A percentile compares a stretch with the other conserved stretches of the same genome.
Evolutionary conservation across 2,888 invertebrate genomes (phyloP).

Genomic region (Cataglyphis altisquamis): DNA sequence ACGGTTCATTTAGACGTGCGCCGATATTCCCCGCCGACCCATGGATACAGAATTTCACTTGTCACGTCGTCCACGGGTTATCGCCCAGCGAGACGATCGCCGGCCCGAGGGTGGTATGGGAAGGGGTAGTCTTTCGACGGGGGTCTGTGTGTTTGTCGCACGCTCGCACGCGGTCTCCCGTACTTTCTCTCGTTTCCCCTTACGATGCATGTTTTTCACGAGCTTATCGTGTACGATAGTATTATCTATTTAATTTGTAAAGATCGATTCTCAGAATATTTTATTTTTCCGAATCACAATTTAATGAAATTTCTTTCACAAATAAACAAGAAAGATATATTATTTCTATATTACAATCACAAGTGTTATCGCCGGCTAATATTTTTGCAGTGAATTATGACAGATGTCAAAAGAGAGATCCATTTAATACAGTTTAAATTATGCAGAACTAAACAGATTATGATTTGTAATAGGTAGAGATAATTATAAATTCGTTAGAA

Average conservation of each 20-base stretch:
- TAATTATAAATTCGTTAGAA: neutral
- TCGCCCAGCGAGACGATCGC: conserved; percentile 67
- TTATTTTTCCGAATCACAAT: neutral
- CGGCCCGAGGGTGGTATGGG: conserved; percentile 61
- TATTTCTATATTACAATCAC: neutral
- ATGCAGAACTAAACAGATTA: neutral
- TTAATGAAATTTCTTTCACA: neutral
- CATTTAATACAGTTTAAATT: neutral
- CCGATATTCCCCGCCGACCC: conserved; percentile 76
- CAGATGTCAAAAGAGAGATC: neutral
- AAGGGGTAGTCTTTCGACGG: conserved; percentile 70
- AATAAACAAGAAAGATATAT: neutral
- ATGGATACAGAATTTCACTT: conserved; percentile 81
- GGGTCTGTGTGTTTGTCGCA: conserved; percentile 65
- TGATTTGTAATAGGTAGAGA: neutral
- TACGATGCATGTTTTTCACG: neutral
- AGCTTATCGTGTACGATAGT: neutral
- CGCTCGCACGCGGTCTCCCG: conserved; percentile 61
- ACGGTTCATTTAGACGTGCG: conserved; percentile 81
- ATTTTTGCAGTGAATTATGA: neutral
- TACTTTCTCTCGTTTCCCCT: conserved; percentile 51
- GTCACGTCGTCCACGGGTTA: conserved; percentile 80
- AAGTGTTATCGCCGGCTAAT: neutral
- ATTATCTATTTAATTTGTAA: neutral
- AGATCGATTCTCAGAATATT: neutral